These are phyloP conservation scores for Diachrysia chrysitis DNA, from an alignment of 2,888 invertebrate species.

Conservation along the genomic window DNA sequence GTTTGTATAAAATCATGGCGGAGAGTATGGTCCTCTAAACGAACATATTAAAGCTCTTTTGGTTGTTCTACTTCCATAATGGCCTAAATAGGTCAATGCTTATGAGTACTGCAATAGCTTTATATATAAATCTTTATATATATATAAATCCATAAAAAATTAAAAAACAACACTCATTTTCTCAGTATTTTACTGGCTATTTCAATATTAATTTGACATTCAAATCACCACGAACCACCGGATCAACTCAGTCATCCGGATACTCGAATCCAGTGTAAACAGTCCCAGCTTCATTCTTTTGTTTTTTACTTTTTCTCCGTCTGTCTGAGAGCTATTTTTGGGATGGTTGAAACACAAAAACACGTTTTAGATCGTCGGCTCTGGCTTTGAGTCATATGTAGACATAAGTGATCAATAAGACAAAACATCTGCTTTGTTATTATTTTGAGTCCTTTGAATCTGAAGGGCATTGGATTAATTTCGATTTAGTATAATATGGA, in stretches of 20 bases:
- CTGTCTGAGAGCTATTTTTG: slow-evolving; percentile 65
- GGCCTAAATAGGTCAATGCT: too few species aligned
- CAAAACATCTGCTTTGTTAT: slow-evolving; percentile 26
- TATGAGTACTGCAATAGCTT: too few species aligned
- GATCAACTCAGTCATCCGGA: slow-evolving; percentile 26
- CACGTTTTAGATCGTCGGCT: slow-evolving; percentile 61
- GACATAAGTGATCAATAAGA: slow-evolving; percentile 41
- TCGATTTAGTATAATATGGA: not conserved
- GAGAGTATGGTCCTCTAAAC: too few species aligned
- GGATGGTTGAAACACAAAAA: slow-evolving; percentile 57
- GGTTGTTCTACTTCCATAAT: too few species aligned
- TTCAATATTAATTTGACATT: slow-evolving; percentile 13
- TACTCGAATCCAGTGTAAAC: slow-evolving; percentile 60
- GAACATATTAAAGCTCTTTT: too few species aligned
- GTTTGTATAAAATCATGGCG: too few species aligned
- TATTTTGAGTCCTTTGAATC: not conserved
- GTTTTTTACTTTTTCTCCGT: slow-evolving; percentile 70
- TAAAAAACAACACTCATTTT: too few species aligned
- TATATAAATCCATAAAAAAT: too few species aligned
- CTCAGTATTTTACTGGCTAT: not conserved
- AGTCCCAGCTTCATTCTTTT: slow-evolving; percentile 61
- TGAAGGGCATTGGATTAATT: not conserved
- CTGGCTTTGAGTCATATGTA: slow-evolving; percentile 38
- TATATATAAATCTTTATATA: too few species aligned
- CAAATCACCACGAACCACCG: slow-evolving; percentile 24